A percentile compares a stretch with the other conserved stretches of the same genome.
Conservation (phyloP, 1,140 invertebrate species). For the Nautilus pompilius region DNA sequence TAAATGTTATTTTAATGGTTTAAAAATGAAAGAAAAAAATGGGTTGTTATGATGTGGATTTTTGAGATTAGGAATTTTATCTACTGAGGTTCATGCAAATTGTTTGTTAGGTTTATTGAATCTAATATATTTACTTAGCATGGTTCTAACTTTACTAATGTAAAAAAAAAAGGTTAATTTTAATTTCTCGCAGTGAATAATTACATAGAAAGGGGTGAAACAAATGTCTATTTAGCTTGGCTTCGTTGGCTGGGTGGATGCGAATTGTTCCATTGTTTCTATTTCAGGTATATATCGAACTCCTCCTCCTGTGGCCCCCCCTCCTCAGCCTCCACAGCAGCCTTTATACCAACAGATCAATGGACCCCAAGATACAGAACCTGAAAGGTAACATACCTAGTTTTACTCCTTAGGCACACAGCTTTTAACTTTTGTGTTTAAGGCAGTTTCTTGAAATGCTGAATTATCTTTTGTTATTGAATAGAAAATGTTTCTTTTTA, state of each 20-base stretch:
- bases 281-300: constrained; percentile 23
- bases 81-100: no score
- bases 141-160: not conserved
- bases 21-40: no score
- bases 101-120: not conserved
- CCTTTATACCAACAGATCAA: constrained; percentile 22
- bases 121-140: not conserved
- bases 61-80: no score
- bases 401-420: no score
- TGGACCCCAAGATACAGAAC: constrained; percentile 13
- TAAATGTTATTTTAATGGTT: no score
- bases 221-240: no score
- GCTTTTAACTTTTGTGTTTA: no score
- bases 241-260: not conserved
- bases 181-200: not conserved
- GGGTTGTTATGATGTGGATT: no score
- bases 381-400: constrained; percentile 8
- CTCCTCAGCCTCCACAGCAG: constrained; percentile 26
- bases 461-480: no score
- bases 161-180: not conserved
- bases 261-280: not conserved
- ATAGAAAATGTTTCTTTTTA: no score
- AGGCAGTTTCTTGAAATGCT: no score
- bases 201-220: not conserved
- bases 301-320: constrained; percentile 19